Base-by-base conservation (phyloP, 2,888 invertebrate genomes). In the Pteria penguin region DNA sequence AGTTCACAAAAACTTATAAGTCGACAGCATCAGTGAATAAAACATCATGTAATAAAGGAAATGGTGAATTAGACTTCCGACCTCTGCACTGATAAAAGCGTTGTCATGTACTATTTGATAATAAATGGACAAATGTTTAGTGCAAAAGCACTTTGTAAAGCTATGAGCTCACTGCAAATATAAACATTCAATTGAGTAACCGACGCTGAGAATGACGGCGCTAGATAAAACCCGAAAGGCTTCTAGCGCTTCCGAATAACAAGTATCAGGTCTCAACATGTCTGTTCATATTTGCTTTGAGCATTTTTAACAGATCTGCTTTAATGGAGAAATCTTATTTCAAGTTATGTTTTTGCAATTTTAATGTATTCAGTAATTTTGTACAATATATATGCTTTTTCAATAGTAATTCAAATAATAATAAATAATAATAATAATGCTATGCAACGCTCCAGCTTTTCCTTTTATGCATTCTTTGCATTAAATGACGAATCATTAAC, bases 201-300 rank as follows among this genome's bases (percentile, higher is more conserved):
- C 26, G 27, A 33, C 45, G 27, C 65, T 63, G 11, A 11, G 14
- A 45, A 65, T 65, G 65, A 65, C 45, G 24, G 36, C 14, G 32
- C 65, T 24, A 26, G 65, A 65, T 65, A 65, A 65, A 65, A 45
- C 65, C 65, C 45, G 45, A 65, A 22, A 65, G 45, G 65, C 36
- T 36, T 65, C 65, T 26, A 45, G 36, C 8, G 18, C 24, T 65
- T 45, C 45, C 45, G 45, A 45, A 45, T 45, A 45, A 14, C 8
- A 45, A 45, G 45, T 45, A 18, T 45, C 18, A 8, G 11, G 8
- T 45, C 45, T 45, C 45, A 8, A 45, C 18, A 45, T 45, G 8
- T 14, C 18, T 18, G 18, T 8, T 45, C 18, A 14, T 45, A 45
- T 45, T 45, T 45, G 45, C 45, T 45, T 45, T 45, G 45, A 14